Percentiles rank a stretch among this genome's conserved stretches.
Conservation (phyloP, 1,140 invertebrate genomes). For the Leptinotarsa texana region DNA sequence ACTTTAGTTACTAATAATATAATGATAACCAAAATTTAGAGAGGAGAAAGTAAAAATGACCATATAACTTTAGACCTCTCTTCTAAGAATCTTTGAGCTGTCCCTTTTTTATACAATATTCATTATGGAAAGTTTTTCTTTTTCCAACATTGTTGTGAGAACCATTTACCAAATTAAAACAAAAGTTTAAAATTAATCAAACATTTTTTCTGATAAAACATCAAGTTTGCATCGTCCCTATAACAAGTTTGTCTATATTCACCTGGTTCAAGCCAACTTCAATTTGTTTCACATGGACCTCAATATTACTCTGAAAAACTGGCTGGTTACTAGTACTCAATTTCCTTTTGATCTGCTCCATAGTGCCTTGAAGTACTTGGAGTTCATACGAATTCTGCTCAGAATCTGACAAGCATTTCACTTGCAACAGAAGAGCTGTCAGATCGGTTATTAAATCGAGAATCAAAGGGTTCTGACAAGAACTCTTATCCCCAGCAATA, state of each 20-base stretch:
- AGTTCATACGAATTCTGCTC: conserved; percentile 90
- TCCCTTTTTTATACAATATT: too few relatives aligned
- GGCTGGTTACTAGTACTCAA: conserved; percentile 77
- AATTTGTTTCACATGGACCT: conserved; percentile 91
- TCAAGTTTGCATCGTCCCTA: conserved; percentile 31
- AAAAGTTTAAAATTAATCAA: too few relatives aligned
- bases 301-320: conserved; percentile 87
- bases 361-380: conserved; percentile 89
- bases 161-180: too few relatives aligned
- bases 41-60: too few relatives aligned
- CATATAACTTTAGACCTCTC: too few relatives aligned
- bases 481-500: conserved; percentile 59
- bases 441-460: conserved; percentile 84
- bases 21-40: too few relatives aligned
- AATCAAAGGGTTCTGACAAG: conserved; percentile 62
- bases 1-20: too few relatives aligned
- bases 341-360: conserved; percentile 84
- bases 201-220: background rate
- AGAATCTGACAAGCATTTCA: conserved; percentile 88
- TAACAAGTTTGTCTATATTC: conserved; percentile 38
- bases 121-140: too few relatives aligned
- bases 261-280: conserved; percentile 72
- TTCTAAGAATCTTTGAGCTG: too few relatives aligned
- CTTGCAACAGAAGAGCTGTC: conserved; percentile 89
- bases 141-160: too few relatives aligned